These are phyloP conservation scores for Matsumyia berberina DNA, from an alignment of 2,888 invertebrate genomes.

Conservation along the genomic window DNA sequence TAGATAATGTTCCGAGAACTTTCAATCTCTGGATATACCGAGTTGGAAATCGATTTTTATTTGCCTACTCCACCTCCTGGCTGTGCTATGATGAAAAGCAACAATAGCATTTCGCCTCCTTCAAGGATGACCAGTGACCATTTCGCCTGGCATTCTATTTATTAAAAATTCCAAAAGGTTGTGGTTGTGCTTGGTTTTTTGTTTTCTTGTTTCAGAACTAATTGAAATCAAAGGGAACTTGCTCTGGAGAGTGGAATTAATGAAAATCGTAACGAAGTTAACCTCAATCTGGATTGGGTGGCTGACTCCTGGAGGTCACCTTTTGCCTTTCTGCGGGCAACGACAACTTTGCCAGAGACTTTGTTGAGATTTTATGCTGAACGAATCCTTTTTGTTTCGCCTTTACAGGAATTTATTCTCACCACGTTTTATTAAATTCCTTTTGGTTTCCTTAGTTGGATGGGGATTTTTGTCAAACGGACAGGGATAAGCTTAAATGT, in stretches of 20 bases:
- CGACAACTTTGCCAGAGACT: neutral
- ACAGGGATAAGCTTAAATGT: neutral
- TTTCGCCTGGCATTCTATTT: neutral
- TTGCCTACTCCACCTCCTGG: neutral
- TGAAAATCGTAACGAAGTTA: neutral
- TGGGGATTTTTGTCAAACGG: neutral
- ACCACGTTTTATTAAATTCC: neutral
- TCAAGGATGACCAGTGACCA: neutral
- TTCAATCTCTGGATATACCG: neutral
- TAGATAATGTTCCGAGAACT: neutral
- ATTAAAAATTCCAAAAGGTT: neutral
- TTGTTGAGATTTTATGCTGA: conserved; percentile 15
- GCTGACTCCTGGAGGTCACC: neutral
- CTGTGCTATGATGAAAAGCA: neutral
- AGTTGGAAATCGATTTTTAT: conserved; percentile 15
- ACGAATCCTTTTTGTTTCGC: neutral
- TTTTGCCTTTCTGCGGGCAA: neutral
- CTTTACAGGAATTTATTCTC: neutral
- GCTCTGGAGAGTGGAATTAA: neutral
- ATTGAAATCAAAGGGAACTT: conserved; percentile 7
- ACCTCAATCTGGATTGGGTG: conserved; percentile 1
- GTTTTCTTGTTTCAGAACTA: neutral
- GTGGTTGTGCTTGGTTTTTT: neutral
- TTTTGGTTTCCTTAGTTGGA: neutral
- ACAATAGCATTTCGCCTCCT: conserved; percentile 19